Conservation (phyloP, 2,113 vertebrate species). For the Trachemys scripta region DNA sequence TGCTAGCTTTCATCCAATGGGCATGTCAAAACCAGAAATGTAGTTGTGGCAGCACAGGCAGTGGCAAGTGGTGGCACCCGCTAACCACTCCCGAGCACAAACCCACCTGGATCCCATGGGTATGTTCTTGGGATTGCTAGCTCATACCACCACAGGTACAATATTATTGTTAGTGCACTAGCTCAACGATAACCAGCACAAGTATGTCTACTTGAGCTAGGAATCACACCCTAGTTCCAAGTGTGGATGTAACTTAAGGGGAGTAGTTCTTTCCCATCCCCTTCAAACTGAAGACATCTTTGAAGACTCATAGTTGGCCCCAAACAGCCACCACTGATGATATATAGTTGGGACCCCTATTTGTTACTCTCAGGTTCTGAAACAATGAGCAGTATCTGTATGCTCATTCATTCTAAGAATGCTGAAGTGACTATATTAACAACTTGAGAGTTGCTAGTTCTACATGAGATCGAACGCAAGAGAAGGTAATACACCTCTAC, state of each 20-base stretch:
- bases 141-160: neutral
- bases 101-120: neutral
- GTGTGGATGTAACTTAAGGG: neutral
- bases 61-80: neutral
- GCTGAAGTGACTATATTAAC: neutral
- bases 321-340: neutral
- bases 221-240: neutral
- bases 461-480: neutral
- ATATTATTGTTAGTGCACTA: neutral
- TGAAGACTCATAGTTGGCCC: neutral
- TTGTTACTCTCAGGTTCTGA: neutral
- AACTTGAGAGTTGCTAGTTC: neutral
- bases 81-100: neutral
- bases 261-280: slow-evolving; percentile 14
- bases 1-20: no score
- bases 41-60: neutral
- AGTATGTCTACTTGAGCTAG: neutral
- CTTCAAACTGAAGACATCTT: neutral
- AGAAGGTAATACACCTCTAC: neutral
- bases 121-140: neutral
- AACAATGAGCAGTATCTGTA: neutral
- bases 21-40: neutral
- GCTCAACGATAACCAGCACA: neutral
- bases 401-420: neutral
- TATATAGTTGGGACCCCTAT: neutral